phyloP scores from a whole-genome alignment of 2,888 invertebrate species.

The Epirrita christyi region DNA sequence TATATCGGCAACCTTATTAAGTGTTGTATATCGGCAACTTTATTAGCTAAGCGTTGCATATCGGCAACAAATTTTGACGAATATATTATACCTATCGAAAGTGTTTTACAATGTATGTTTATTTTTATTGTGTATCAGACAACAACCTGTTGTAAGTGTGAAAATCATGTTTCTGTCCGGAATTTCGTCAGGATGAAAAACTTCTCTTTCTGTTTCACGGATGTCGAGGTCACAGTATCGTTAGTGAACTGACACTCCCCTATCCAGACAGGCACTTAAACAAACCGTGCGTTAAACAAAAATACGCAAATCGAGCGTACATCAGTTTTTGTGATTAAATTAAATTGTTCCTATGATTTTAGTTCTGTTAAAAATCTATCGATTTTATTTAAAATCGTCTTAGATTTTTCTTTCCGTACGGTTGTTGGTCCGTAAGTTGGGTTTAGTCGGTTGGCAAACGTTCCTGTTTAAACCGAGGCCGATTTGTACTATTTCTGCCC shows the following conservation, averaged over 20 bases:
- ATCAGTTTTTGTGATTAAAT: conserved; percentile 81
- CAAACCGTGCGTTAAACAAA: conserved; percentile 80
- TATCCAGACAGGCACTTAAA: conserved; percentile 80
- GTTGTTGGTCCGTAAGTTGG: conserved; percentile 59
- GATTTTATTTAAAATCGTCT: conserved; percentile 83
- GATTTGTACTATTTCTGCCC: conserved; percentile 46
- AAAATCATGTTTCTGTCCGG: conserved; percentile 14
- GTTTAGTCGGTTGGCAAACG: conserved; percentile 64
- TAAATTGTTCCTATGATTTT: conserved; percentile 83
- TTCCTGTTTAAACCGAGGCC: conserved; percentile 60
- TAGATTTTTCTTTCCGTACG: conserved; percentile 69
- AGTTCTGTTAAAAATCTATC: conserved; percentile 76
- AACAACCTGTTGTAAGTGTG: conserved; percentile 20
- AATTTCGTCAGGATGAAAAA: conserved; percentile 16
- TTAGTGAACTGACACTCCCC: conserved; percentile 62
- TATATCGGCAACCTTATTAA: no score
- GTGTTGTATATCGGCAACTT: not conserved
- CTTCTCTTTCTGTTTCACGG: conserved; percentile 9
- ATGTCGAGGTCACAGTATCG: conserved; percentile 34
- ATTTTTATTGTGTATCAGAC: conserved; percentile 23
- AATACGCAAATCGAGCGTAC: conserved; percentile 73
- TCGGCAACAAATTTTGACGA: conserved; percentile 15
- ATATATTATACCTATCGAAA: not conserved
- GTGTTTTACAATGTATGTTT: conserved; percentile 17
- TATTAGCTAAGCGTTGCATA: no score